Evolutionary conservation across 1,140 invertebrate genomes (phyloP).

Genomic region (Listronotus oregonensis): DNA sequence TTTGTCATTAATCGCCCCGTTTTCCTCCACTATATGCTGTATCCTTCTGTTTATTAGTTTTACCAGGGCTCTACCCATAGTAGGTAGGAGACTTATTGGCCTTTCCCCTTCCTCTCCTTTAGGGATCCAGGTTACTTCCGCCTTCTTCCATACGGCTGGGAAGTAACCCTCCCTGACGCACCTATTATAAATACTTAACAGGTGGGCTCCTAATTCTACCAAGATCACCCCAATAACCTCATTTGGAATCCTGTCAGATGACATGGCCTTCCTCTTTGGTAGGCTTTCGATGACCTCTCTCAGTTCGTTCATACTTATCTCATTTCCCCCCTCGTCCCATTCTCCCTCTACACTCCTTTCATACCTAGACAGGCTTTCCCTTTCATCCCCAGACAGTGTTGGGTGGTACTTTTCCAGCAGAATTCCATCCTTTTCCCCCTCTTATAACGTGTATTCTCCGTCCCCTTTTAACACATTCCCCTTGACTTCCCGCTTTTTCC

Average conservation of each 20-base stretch:
- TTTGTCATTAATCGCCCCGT: not conserved
- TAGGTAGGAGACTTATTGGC: conserved; percentile 10
- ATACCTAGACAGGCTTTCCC: too few species aligned
- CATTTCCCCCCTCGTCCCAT: not conserved
- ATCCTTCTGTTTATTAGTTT: conserved; percentile 8
- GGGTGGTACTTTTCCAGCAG: not conserved
- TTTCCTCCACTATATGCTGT: conserved; percentile 1
- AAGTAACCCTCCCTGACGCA: not conserved
- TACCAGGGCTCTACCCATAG: conserved; percentile 9
- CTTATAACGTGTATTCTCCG: not conserved
- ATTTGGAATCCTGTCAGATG: conserved; percentile 17
- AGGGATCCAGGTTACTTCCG: conserved; percentile 10
- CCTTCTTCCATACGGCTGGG: conserved; percentile 15
- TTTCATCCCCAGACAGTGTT: not conserved
- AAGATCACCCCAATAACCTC: conserved; percentile 4
- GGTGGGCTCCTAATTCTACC: not conserved
- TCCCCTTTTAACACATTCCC: not conserved
- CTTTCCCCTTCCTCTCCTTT: conserved; percentile 6
- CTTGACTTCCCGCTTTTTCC: not conserved
- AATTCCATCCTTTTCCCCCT: not conserved
- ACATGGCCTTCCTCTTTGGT: not conserved
- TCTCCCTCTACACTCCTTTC: not conserved
- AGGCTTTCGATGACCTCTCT: not conserved
- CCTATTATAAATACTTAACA: not conserved
- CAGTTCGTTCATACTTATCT: not conserved